Percentiles rank a stretch among this genome's conserved stretches.
Conservation (phyloP, 2,797 vertebrate species). For the Anas bernieri region DNA sequence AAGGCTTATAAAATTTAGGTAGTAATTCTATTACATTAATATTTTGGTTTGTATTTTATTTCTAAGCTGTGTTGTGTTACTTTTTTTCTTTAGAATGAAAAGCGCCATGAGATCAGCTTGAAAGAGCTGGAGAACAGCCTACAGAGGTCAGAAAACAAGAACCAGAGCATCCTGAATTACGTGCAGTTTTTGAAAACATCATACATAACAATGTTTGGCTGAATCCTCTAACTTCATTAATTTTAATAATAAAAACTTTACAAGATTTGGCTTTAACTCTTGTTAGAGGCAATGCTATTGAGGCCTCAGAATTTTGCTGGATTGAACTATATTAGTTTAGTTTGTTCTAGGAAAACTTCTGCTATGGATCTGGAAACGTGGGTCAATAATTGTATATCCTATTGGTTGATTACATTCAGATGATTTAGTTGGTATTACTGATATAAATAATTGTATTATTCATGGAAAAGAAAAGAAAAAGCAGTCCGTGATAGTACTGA, state of each 20-base stretch:
- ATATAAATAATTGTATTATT: neutral
- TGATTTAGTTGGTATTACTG: neutral
- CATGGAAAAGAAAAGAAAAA: neutral
- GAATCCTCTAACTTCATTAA: constrained; percentile 32
- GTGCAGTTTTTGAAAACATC: constrained; percentile 89
- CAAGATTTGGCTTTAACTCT: neutral
- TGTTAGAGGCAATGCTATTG: neutral
- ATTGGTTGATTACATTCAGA: neutral
- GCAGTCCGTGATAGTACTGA: neutral
- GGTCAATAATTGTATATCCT: neutral
- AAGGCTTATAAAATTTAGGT: neutral
- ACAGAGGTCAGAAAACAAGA: constrained; percentile 88
- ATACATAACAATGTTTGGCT: constrained; percentile 87
- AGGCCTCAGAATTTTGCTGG: neutral
- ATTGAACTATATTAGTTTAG: neutral
- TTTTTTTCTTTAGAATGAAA: constrained; percentile 80
- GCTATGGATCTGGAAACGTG: neutral
- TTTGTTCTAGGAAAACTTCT: neutral
- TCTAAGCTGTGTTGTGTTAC: neutral
- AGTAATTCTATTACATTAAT: neutral
- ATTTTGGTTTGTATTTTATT: constrained; percentile 4
- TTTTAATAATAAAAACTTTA: neutral
- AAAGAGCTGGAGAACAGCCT: constrained; percentile 88
- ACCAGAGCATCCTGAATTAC: constrained; percentile 89
- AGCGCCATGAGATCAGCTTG: constrained; percentile 80